phyloP scores from a whole-genome alignment of 2,113 vertebrate genomes.

The Aptenodytes patagonicus region DNA sequence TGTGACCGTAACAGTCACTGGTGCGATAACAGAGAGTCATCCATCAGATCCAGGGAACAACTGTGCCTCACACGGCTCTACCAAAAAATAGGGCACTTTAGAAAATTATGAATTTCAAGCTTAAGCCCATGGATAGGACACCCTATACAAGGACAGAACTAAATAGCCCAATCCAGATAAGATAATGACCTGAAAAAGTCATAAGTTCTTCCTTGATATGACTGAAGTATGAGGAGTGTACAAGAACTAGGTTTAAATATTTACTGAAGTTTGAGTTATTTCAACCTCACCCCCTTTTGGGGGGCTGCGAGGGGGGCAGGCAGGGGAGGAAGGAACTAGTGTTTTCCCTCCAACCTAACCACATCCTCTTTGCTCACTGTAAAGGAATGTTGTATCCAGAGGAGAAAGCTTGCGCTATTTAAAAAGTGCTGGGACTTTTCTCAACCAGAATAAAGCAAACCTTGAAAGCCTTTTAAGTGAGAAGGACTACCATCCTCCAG shows the following conservation, averaged over 20 bases:
- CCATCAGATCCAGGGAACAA: background rate
- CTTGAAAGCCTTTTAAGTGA: background rate
- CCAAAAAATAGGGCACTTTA: background rate
- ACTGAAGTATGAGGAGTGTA: background rate
- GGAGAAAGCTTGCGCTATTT: background rate
- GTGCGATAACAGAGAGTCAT: background rate
- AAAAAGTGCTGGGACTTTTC: background rate
- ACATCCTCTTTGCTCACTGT: background rate
- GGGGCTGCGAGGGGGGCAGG: background rate
- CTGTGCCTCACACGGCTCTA: background rate
- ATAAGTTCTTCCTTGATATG: background rate
- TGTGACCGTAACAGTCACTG: background rate
- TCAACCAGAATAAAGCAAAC: background rate
- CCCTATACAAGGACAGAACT: fast-evolving
- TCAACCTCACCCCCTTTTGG: background rate
- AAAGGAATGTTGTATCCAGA: background rate
- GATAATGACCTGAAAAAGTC: background rate
- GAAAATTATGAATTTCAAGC: background rate
- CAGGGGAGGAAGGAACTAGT: background rate
- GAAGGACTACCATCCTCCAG: background rate
- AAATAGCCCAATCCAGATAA: background rate
- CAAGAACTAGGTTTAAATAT: background rate
- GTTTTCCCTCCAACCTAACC: background rate
- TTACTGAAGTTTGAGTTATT: background rate
- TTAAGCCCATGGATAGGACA: background rate